Conservation (phyloP, 1,140 invertebrate genomes). For the Eupristina koningsbergeri region DNA sequence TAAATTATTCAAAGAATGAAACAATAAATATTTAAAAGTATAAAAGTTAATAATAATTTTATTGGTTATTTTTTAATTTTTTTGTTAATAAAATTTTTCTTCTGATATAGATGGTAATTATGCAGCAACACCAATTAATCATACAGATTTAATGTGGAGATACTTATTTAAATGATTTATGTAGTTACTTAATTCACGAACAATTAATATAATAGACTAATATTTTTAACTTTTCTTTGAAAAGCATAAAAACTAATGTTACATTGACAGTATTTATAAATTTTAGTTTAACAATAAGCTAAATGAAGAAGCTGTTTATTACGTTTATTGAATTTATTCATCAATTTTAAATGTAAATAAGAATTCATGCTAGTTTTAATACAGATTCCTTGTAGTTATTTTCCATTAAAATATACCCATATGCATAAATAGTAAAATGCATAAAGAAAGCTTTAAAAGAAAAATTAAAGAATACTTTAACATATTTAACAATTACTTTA, state of each 20-base stretch:
- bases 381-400: background rate
- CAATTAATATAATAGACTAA: conserved; percentile 5
- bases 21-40: background rate
- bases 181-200: conserved; percentile 5
- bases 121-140: background rate
- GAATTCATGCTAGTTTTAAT: background rate
- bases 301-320: background rate
- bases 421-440: background rate
- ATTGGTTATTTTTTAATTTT: background rate
- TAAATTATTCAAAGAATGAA: background rate
- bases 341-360: background rate
- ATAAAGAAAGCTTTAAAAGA: conserved; percentile 23
- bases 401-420: background rate
- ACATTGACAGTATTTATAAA: too few relatives aligned
- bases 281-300: background rate
- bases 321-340: background rate
- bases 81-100: background rate
- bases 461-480: conserved; percentile 11
- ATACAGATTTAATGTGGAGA: background rate
- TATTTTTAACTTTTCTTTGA: background rate
- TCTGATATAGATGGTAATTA: background rate
- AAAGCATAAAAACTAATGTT: too few relatives aligned
- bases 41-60: background rate
- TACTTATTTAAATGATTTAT: conserved; percentile 11
- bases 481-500: conserved; percentile 14